Evolutionary conservation across 2,113 vertebrate species (phyloP).

Genomic region (Syngnathoides biaculeatus): DNA sequence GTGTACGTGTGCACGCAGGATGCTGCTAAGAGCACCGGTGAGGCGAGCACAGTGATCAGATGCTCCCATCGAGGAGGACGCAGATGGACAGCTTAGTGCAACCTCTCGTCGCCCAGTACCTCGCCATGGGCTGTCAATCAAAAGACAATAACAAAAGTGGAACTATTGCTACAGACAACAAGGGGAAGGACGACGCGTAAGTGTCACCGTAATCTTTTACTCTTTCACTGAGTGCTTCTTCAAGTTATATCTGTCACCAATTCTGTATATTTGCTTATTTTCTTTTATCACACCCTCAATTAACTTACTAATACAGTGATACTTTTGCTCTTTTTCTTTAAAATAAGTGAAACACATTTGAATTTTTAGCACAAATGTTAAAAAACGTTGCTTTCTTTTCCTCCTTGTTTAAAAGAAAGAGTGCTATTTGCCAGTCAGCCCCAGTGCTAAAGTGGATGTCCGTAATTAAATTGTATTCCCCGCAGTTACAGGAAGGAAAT

Average conservation of each 20-base stretch:
- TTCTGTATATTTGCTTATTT: background rate
- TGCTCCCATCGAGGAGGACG: constrained; percentile 63
- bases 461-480: constrained; percentile 52
- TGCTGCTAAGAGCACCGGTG: constrained; percentile 52
- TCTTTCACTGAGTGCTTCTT: background rate
- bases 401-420: background rate
- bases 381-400: background rate
- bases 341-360: background rate
- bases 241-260: background rate
- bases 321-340: background rate
- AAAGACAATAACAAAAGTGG: constrained; percentile 61
- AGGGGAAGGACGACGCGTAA: constrained; percentile 67
- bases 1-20: constrained; percentile 49
- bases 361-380: background rate
- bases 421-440: constrained; percentile 35
- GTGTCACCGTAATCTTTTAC: constrained; percentile 22
- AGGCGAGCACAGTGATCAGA: constrained; percentile 54
- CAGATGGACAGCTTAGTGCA: constrained; percentile 75
- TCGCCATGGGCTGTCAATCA: constrained; percentile 71
- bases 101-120: constrained; percentile 74
- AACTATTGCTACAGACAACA: constrained; percentile 51
- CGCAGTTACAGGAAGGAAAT: constrained; percentile 58
- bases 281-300: background rate
- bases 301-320: background rate
- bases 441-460: constrained; percentile 42